phyloP scores from a whole-genome alignment of 2,113 vertebrate species.

The Chionodraco myersi region DNA sequence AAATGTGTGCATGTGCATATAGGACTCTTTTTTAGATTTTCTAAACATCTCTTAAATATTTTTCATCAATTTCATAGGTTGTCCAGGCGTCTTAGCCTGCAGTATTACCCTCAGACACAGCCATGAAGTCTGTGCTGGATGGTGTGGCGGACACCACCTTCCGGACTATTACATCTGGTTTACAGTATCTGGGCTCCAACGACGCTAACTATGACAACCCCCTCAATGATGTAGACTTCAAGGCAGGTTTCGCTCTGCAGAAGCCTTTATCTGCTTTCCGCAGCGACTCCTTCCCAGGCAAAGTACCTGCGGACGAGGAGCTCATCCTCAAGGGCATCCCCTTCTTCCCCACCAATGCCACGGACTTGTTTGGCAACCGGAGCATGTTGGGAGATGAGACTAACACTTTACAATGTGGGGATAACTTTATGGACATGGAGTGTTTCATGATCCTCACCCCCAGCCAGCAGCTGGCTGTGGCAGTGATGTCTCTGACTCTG shows the following conservation, averaged over 20 bases:
- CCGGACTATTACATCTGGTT: slow-evolving; percentile 92
- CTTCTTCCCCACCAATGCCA: slow-evolving; percentile 89
- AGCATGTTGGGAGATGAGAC: slow-evolving; percentile 85
- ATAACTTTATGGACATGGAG: slow-evolving; percentile 98
- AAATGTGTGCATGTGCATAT: not conserved
- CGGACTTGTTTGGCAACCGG: slow-evolving; percentile 88
- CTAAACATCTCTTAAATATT: slow-evolving; percentile 54
- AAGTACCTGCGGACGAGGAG: slow-evolving; percentile 90
- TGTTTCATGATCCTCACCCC: slow-evolving; percentile 99
- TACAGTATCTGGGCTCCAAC: slow-evolving; percentile 92
- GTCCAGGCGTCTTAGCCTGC: slow-evolving; percentile 60
- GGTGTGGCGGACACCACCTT: slow-evolving; percentile 92
- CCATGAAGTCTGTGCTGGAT: slow-evolving; percentile 93
- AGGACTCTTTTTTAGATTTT: slow-evolving; percentile 8
- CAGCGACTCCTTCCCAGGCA: slow-evolving; percentile 87
- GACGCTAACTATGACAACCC: slow-evolving; percentile 92
- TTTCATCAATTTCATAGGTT: slow-evolving; percentile 74
- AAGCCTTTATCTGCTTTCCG: slow-evolving; percentile 90
- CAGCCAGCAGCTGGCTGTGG: slow-evolving; percentile 93
- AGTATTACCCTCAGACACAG: slow-evolving; percentile 77
- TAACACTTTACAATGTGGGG: slow-evolving; percentile 85
- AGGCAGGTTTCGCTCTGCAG: slow-evolving; percentile 88
- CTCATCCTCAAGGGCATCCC: slow-evolving; percentile 84
- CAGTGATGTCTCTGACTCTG: slow-evolving; percentile 92
- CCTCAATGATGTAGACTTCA: slow-evolving; percentile 86